phyloP scores from a whole-genome alignment of 1,140 invertebrate species.

The Copidosoma floridanum region DNA sequence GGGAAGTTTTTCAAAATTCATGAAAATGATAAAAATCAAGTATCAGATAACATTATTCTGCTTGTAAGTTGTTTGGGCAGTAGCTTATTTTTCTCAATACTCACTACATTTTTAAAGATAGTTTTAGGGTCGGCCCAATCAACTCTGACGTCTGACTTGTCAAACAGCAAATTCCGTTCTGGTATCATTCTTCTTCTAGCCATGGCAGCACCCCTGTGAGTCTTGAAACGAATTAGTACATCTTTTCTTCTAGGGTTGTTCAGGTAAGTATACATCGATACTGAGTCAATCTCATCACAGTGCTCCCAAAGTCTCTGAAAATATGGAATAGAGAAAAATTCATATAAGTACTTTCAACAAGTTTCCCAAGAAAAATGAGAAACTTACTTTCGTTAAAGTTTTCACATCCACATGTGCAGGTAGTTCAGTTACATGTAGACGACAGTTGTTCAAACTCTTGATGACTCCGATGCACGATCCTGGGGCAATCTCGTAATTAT shows the following conservation, averaged over 20 bases:
- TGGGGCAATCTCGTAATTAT: slow-evolving; percentile 63
- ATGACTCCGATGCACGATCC: slow-evolving; percentile 64
- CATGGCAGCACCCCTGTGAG: slow-evolving; percentile 69
- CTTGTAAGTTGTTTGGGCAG: too few relatives aligned
- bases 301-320: slow-evolving; percentile 42
- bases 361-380: too few relatives aligned
- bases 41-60: too few relatives aligned
- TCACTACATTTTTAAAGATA: slow-evolving; percentile 42
- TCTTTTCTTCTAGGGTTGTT: slow-evolving; percentile 32
- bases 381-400: slow-evolving; percentile 40
- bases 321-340: slow-evolving; percentile 13
- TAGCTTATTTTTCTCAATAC: too few relatives aligned
- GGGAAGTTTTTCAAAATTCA: too few relatives aligned
- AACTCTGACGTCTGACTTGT: slow-evolving; percentile 47
- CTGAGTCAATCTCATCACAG: slow-evolving; percentile 40
- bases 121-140: slow-evolving; percentile 68
- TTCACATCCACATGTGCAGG: slow-evolving; percentile 31
- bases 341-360: too few relatives aligned
- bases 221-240: slow-evolving; percentile 69
- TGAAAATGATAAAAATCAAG: too few relatives aligned
- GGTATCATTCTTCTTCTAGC: slow-evolving; percentile 66
- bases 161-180: slow-evolving; percentile 58
- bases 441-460: slow-evolving; percentile 68
- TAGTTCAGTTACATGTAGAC: slow-evolving; percentile 63
- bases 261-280: slow-evolving; percentile 39